Base-by-base conservation (phyloP, 2,797 vertebrate genomes). In the Pangasius mekongensis region DNA sequence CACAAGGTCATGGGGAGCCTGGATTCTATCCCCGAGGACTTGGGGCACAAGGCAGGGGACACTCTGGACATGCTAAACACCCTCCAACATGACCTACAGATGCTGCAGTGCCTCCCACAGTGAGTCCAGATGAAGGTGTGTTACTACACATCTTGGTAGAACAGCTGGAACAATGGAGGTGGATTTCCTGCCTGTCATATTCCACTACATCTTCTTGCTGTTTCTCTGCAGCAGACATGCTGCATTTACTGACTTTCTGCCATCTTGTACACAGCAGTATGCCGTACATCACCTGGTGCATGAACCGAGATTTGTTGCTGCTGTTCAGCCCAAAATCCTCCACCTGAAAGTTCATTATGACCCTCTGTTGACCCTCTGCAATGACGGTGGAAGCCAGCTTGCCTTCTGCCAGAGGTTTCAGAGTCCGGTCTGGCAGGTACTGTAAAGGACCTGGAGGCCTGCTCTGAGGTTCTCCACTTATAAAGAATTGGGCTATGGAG, bases 281-380 rank as follows among this genome's bases (percentile, higher is more conserved):
- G 6, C 95, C 95, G 4, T 97, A 97, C 80, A 97, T 92, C 64
- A 94, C 87, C 10, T 93, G 95, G 0, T 96, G 95, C 87, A 97
- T 94, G 85, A 94, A 93, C 89, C 93, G 83, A 27, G 96, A 92
- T 0, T 91, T 8, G 27, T 87, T 67, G 0, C 96, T 95, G 7
- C 94, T 95, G 5, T 92, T 89, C 5, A 83, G 92, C 74, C 90
- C 89, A 86, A 94, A 93, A 88, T 97, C 93, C 91, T 97, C 96
- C 85, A 97, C 96, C 64, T 97, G 96, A 1, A 92, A 87, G 0
- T 88, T 93, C 2, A 97, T 4, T 14, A 10, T 86, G 33, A 92
- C 92, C 52, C 94, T 94, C 39, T 91, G 93, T 2, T 96, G 90
- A 0, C 95, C 52, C 86, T 91, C 95, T 58, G 97, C 94, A 18